Evolutionary conservation across 2,113 vertebrate species (phyloP).

Genomic region (Cyanoliseus patagonus): DNA sequence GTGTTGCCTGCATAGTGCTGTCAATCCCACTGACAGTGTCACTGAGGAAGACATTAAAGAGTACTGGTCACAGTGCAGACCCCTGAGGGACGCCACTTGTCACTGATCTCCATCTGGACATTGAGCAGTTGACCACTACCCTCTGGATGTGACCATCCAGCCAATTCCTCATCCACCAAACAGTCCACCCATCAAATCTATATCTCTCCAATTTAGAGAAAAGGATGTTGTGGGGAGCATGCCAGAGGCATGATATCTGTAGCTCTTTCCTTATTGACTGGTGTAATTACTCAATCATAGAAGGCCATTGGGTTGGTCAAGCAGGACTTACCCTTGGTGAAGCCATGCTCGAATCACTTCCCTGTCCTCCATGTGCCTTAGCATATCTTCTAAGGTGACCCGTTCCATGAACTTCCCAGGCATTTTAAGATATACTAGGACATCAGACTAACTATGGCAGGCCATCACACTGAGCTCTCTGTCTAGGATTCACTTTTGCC

Average conservation of each 20-base stretch:
- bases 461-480: not conserved
- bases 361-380: not conserved
- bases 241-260: not conserved
- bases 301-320: not conserved
- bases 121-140: not conserved
- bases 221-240: not conserved
- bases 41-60: not conserved
- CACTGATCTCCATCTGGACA: not conserved
- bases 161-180: not conserved
- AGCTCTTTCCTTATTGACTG: not conserved
- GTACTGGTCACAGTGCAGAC: not conserved
- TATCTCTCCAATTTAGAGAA: not conserved
- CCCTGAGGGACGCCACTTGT: not conserved
- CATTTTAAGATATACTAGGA: not conserved
- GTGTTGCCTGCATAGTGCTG: not conserved
- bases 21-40: accelerated
- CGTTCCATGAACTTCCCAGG: not conserved
- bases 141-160: not conserved
- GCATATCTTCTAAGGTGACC: not conserved
- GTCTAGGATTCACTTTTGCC: not conserved
- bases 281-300: not conserved
- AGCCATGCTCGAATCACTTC: not conserved
- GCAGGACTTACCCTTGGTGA: not conserved
- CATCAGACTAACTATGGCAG: not conserved
- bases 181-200: not conserved